Percentiles rank a stretch among this genome's conserved stretches.
These are phyloP conservation scores for Poicephalus meyeri DNA, from an alignment of 2,113 vertebrate genomes.

Conservation along the genomic window DNA sequence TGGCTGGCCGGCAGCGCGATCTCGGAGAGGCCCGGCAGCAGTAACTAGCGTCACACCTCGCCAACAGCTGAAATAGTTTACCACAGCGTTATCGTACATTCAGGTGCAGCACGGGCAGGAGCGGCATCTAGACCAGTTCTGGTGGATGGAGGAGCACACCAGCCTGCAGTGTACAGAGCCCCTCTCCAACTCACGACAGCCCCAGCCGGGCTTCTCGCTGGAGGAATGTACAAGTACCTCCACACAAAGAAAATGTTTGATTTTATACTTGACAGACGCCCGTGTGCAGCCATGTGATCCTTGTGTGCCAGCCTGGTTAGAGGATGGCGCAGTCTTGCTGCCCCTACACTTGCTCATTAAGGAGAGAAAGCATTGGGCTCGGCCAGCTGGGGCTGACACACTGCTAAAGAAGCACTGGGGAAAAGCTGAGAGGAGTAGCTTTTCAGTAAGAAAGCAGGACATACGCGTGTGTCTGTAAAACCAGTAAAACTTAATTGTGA, in stretches of 20 bases:
- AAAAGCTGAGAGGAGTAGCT: neutral
- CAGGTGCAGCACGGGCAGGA: accelerated
- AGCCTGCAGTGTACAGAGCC: neutral
- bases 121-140: accelerated
- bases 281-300: accelerated
- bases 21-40: accelerated
- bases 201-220: too few relatives aligned
- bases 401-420: too few relatives aligned
- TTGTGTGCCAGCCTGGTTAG: neutral
- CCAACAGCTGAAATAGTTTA: accelerated
- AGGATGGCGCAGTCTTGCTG: neutral
- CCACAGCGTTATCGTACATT: neutral
- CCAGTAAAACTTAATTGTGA: neutral
- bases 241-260: accelerated
- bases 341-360: accelerated
- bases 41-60: neutral
- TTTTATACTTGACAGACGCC: accelerated
- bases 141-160: neutral
- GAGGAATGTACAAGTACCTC: accelerated
- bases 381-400: neutral
- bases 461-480: neutral
- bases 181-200: neutral
- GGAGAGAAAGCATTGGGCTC: neutral
- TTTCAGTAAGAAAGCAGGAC: neutral
- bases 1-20: neutral